Base-by-base conservation (phyloP, 2,113 vertebrate species). In the Boleophthalmus pectinirostris region DNA sequence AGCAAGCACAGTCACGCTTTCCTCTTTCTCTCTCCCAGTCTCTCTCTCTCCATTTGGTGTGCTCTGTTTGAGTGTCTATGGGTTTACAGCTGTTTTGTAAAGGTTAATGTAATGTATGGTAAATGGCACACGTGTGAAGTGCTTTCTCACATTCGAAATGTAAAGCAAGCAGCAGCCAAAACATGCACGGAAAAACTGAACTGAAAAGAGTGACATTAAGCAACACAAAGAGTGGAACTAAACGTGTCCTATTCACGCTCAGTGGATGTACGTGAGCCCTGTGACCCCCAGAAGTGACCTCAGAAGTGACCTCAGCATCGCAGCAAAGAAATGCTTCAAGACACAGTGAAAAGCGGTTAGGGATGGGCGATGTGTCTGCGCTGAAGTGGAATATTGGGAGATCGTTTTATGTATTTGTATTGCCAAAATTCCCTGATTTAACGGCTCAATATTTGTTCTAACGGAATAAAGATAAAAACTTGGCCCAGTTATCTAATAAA, bases 1-100 rank as follows among this genome's bases (percentile, higher is more conserved):
- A 90, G 86, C 90, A 85, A 85, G 91, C 89, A 91, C 91, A 90
- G 86, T 88, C 89, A 89, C 86, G 75, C 89, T 84, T 87, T 64
- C 73, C 84, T 88, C 82, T 92, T 51, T 90, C 89, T 86, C 85
- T 81, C 86, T 88, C 85, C 79, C 78, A 83, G 66, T 82, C 78
- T 79, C 75, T 81, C 75, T 68, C 81, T 83, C 81, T 84, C 77
- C 71, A 69, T 68, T 75, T 73, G 61, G 47, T 79, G 72, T 70
- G 82, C 73, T 70, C 80, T 83, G 83, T 82, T 68, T 67, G 85
- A 25, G 73, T 84, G 58, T 75, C 54, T 75, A 73, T 72, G 78
- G 84, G 46, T 78, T 20, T 14, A 60, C 83, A 66, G 80, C 73
- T 46, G 58, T 60, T 58, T 67, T 66, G 70, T 25, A 43, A 64